Base-by-base conservation (phyloP, 2,113 vertebrate species). In the Puma concolor region DNA sequence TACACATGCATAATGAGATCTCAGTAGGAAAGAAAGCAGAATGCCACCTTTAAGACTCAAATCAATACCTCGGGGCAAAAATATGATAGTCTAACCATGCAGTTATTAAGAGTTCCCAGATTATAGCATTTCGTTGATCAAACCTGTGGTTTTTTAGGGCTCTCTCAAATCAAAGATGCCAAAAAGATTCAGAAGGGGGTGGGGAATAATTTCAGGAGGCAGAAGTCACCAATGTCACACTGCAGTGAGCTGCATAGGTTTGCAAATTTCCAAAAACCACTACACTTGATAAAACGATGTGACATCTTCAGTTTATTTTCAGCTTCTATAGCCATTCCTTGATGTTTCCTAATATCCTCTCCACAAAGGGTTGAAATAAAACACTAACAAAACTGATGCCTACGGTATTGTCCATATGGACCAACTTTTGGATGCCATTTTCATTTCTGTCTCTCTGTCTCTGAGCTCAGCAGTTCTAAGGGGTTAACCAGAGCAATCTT, bases 41-140 rank as follows among this genome's bases (percentile, higher is more conserved):
- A 25, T 89, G 95, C 57, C 44, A 50, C 71, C 29, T 74, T 16
- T 95, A 74, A 91, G 85, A 79, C n/a, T 72, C 95, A 66, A 77
- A 23, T 72, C 96, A 33, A 41, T 63, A 93, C 81, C 94, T 96
- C 27, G 54, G 84, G 88, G 95, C 94, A 96, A 96, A 96, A 96
- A 74, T 94, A 88, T 71, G 71, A 91, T 80, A 64, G 88, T 84
- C 64, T 96, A 93, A 50, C 85, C 63, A 38, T 6, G 52, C 5
- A 92, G 50, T 48, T 67, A 88, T 74, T 31, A 77, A 76, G 95
- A 94, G 21, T 90, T 95, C 54, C 50, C 19, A 85, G 77, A 38
- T 76, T 81, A n/a, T 5, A 80, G 57, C 71, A 31, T 48, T 33
- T 25, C 79, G 80, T 21, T 76, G 64, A 57, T 79, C 67, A 83